Percentiles rank a stretch among this genome's conserved stretches.
These are phyloP conservation scores for Vombatus ursinus DNA, from an alignment of 2,113 vertebrate species.

Conservation along the genomic window DNA sequence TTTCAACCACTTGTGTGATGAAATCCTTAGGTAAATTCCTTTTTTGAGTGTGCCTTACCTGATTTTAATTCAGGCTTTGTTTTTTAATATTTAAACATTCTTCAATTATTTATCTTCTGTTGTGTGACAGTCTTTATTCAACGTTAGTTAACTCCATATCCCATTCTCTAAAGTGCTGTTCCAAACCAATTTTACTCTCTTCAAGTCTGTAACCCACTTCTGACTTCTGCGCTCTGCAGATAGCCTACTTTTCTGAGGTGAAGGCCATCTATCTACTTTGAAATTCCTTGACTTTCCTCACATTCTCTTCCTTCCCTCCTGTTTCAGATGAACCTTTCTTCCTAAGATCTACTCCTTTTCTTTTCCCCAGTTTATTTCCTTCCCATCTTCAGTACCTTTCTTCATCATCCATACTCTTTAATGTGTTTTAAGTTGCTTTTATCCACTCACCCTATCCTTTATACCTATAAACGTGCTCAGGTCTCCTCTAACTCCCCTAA, in stretches of 20 bases:
- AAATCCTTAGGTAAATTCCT: background rate
- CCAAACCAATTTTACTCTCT: background rate
- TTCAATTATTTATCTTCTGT: background rate
- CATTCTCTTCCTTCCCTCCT: background rate
- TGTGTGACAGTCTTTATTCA: background rate
- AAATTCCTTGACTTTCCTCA: background rate
- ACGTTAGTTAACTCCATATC: background rate
- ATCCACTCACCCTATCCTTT: background rate
- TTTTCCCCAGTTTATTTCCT: background rate
- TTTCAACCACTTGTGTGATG: background rate
- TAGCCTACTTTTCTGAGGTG: background rate
- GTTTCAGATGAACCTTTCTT: background rate
- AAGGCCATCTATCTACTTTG: background rate
- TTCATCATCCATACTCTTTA: background rate
- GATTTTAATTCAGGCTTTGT: background rate
- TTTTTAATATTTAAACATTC: background rate
- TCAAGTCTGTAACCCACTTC: background rate
- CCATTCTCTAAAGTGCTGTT: background rate
- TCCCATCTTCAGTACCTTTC: background rate
- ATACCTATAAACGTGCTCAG: background rate
- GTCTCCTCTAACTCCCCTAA: background rate
- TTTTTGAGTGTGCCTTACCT: background rate
- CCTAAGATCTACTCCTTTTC: background rate
- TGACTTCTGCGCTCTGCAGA: background rate
- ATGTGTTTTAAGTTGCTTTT: background rate